Evolutionary conservation across 2,888 invertebrate species (phyloP), one percentile per base, ranked within the genome.

Genomic region (Acleris laterana): DNA sequence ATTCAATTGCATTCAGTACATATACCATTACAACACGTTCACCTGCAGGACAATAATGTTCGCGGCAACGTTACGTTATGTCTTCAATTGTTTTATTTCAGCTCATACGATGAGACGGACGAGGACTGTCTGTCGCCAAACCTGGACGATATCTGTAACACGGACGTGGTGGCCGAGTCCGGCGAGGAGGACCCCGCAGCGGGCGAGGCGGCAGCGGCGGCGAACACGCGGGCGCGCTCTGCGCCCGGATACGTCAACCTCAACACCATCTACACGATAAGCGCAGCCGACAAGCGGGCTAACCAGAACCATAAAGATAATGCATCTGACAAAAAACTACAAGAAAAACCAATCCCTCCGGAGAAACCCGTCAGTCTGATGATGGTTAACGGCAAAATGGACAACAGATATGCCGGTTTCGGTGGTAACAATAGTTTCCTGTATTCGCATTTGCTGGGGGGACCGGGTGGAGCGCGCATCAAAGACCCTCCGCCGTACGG

Each of bases 71-170:
- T 55, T 71, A 55, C 57, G 19, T 46, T 46, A 46, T 46, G 17
- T 17, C 16, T 44, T 46, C n/a, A 46, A 48, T n/a, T 67, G 20
- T 55, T 52, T 73, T 9, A 64, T 88, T 94, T 52, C 93, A 95
- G 95, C 94, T 95, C 95, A 82, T 95, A 94, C 94, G 95, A 95
- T 95, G 95, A 95, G 84, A 94, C 94, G 51, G 95, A 94, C 74
- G 95, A 95, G 69, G 95, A 95, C 81, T 93, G 94, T 72, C 91
- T 95, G 70, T 95, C 95, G 69, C 95, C 95, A 71, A 95, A 95
- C 81, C 79, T 95, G 77, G 95, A 95, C 80, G 94, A 94, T 69
- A 93, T 95, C 72, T 89, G 94, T 70, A 93, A 83, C 75, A 89
- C 90, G 2, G 93, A 93, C 70, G 86, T 82, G 22, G 77, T 89